Evolutionary conservation across 2,113 vertebrate genomes (phyloP), one percentile per base, ranked within the genome.

Genomic region (Brienomyrus brachyistius): DNA sequence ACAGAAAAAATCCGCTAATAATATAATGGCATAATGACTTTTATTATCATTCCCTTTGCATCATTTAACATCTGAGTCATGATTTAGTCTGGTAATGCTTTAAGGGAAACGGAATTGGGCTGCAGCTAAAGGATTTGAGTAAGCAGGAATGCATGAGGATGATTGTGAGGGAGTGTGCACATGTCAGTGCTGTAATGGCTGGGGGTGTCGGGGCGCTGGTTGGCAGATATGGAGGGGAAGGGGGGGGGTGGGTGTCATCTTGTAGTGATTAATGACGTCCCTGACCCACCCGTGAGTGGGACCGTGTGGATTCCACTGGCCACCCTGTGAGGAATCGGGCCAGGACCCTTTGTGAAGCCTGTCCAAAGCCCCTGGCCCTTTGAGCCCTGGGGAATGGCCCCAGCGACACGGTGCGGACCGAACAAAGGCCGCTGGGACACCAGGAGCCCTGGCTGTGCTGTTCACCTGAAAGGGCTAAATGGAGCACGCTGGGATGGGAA

Each of bases 341-440:
- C 95, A 94, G 95, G 95, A 94, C 94, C 95, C 92, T 96, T 97
- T 97, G 96, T 97, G 95, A 84, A 31, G 93, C 92, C 92, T 93
- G 94, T 92, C 94, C 94, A 95, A 92, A 94, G 92, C 94, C 95
- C 94, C 96, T 95, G 94, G 95, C 94, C 96, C 96, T 95, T 96
- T 96, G 95, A 95, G 95, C 95, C 95, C 95, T 94, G 92, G 95
- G 95, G 96, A 97, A 97, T 97, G 96, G 96, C 95, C 95, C 95
- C 96, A 95, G 95, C 95, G 95, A 47, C 92, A 92, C 92, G 90
- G 94, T 94, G 96, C 96, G 96, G 96, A 96, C 95, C 95, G 96
- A 96, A 97, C 95, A 96, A 96, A 96, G 96, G 96, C 94, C 93
- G 91, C 91, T 94, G 93, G 95, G 95, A 95, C 95, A 95, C 94